Conservation (phyloP, 2,888 invertebrate species). For the Lepetodrilus schrolli region DNA sequence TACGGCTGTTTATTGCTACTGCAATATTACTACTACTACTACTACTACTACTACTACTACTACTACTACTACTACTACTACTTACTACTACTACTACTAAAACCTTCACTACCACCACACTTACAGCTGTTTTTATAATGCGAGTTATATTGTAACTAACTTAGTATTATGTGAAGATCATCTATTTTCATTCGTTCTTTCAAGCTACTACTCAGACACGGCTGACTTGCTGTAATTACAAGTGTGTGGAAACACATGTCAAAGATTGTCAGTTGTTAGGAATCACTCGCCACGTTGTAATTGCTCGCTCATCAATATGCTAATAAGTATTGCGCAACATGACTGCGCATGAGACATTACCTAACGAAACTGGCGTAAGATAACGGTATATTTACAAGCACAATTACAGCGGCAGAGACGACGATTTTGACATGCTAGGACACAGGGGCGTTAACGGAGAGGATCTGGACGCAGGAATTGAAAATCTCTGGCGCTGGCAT, state of each 20-base stretch:
- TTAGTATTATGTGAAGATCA: too few species aligned
- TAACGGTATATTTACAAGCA: neutral
- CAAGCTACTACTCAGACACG: too few species aligned
- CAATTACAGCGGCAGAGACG: neutral
- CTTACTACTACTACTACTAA: too few species aligned
- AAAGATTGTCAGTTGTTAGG: neutral
- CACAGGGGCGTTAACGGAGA: neutral
- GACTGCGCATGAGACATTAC: neutral
- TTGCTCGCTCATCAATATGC: conserved; percentile 3
- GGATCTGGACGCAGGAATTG: neutral
- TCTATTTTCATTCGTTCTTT: too few species aligned
- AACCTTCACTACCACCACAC: too few species aligned
- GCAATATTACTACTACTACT: too few species aligned
- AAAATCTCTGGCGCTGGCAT: neutral
- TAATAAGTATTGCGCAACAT: neutral
- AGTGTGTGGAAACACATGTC: conserved; percentile 1
- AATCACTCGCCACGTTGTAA: neutral
- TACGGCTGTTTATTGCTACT: too few species aligned
- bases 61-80: too few species aligned
- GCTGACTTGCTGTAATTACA: neutral
- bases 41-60: too few species aligned
- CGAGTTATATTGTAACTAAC: too few species aligned
- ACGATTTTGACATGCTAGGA: neutral
- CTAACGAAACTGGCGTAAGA: neutral
- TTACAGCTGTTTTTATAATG: too few species aligned